Evolutionary conservation across 2,797 vertebrate genomes (phyloP).

Genomic region (Microchirus variegatus): DNA sequence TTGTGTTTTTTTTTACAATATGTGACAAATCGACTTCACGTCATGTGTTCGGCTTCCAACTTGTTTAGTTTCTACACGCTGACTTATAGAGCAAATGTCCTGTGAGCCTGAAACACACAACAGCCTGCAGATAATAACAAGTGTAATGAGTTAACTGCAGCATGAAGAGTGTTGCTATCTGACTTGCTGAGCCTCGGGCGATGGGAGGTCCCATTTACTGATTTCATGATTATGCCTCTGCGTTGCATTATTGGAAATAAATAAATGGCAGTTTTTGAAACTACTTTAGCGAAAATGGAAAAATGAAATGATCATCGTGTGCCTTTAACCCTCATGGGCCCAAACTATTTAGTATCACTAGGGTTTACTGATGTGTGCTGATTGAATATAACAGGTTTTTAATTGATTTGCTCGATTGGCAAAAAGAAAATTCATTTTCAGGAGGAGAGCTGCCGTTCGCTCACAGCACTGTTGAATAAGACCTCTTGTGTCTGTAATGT

Average conservation of each 20-base stretch:
- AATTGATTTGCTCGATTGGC: conserved; percentile 50
- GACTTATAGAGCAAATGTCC: conserved; percentile 31
- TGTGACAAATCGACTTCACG: conserved; percentile 19
- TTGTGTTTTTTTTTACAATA: too few relatives aligned
- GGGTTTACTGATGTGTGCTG: conserved; percentile 45
- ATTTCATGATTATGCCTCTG: conserved; percentile 58
- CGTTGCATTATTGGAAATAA: conserved; percentile 44
- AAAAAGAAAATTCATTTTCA: conserved; percentile 31
- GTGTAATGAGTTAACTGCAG: conserved; percentile 54
- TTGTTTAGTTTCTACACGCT: conserved; percentile 6
- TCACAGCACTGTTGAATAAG: not conserved
- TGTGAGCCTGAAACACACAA: conserved; percentile 29
- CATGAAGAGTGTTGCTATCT: conserved; percentile 45
- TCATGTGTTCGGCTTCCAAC: conserved; percentile 11
- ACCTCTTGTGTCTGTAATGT: not conserved
- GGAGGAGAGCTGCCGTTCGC: conserved; percentile 1
- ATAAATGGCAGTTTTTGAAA: conserved; percentile 64
- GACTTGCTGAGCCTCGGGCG: conserved; percentile 56
- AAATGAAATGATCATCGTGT: conserved; percentile 50
- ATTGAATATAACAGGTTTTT: conserved; percentile 47
- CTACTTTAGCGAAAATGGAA: conserved; percentile 60
- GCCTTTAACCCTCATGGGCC: conserved; percentile 41
- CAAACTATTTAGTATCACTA: conserved; percentile 43
- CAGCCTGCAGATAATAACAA: conserved; percentile 37
- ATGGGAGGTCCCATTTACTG: conserved; percentile 48